Evolutionary conservation across 2,113 vertebrate species (phyloP).

Genomic region (Synodontis membranacea): DNA sequence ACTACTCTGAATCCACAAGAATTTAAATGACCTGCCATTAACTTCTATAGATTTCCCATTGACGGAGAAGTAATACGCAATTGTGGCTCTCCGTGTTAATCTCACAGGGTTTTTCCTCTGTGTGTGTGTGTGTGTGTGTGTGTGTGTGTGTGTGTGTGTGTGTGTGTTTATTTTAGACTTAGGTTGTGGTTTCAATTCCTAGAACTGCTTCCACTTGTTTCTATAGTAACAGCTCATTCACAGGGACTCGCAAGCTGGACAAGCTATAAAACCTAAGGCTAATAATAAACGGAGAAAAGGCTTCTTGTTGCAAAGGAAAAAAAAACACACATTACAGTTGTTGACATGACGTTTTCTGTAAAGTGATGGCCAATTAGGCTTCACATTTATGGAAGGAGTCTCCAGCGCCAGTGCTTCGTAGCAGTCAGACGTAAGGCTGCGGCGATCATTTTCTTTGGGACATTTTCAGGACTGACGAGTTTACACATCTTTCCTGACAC

Average conservation of each 20-base stretch:
- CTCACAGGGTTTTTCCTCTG: too few species aligned
- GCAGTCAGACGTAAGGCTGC: neutral
- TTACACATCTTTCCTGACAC: neutral
- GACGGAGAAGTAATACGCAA: neutral
- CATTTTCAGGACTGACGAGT: neutral
- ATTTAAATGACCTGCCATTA: neutral
- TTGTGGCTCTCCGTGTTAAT: neutral
- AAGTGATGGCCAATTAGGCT: neutral
- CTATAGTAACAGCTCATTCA: slow-evolving; percentile 20
- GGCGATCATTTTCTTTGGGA: too few species aligned
- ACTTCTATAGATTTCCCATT: neutral
- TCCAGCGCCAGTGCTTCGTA: neutral
- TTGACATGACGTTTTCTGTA: neutral
- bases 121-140: neutral
- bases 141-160: neutral
- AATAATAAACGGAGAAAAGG: neutral
- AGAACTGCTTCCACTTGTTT: slow-evolving; percentile 11
- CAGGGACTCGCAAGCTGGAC: neutral
- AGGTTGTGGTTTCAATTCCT: neutral
- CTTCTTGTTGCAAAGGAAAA: neutral
- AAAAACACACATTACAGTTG: neutral
- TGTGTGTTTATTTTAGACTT: slow-evolving; percentile 15
- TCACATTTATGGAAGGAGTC: neutral
- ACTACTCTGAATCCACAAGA: too few species aligned
- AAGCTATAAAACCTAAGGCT: neutral